Base-by-base conservation (phyloP, 2,797 vertebrate genomes). In the Crocidura indochinensis region DNA sequence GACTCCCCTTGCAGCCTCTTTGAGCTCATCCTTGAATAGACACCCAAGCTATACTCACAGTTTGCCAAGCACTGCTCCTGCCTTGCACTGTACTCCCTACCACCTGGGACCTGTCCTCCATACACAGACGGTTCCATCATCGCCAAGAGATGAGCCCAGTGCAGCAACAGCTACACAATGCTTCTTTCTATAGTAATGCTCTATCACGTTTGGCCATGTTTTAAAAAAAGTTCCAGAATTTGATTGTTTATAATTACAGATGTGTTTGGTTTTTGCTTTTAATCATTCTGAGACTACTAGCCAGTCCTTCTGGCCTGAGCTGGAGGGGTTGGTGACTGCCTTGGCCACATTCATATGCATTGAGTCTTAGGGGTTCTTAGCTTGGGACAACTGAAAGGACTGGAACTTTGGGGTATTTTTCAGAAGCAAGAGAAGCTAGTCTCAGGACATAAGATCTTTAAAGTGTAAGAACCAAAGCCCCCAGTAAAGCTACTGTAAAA, bases 341-440 rank as follows among this genome's bases (percentile, higher is more conserved):
- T 17, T 60, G 73, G 38, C 60, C n/a, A 22, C 29, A n/a, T 8
- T 91, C 24, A 68, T 29, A 3, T 56, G 65, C 38, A 38, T 38
- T 2, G 38, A 38, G 38, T 38, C 38, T 38, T 56, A 56, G 53
- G 19, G 53, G 53, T 4, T 56, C 53, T 56, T 51, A 56, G 11
- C 26, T 20, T 72, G 20, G 27, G 20, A 29, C 8, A 64, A 11
- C 68, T 69, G 72, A 68, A 68, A 17, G 29, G 17, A 20, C 15
- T 17, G 15, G 56, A 6, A 15, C 19, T 19, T 19, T 20, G 19
- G 22, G 29, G 15, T n/a, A 31, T 19, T 62, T 65, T n/a, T 84
- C 38, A 26, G 46, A 88, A 68, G 75, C 27, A 31, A 88, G 44
- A 89, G 64, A 84, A 87, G 53, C 31, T 49, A 74, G 29, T 62